Evolutionary conservation across 2,113 vertebrate genomes (phyloP).

Genomic region (Sula dactylatra): DNA sequence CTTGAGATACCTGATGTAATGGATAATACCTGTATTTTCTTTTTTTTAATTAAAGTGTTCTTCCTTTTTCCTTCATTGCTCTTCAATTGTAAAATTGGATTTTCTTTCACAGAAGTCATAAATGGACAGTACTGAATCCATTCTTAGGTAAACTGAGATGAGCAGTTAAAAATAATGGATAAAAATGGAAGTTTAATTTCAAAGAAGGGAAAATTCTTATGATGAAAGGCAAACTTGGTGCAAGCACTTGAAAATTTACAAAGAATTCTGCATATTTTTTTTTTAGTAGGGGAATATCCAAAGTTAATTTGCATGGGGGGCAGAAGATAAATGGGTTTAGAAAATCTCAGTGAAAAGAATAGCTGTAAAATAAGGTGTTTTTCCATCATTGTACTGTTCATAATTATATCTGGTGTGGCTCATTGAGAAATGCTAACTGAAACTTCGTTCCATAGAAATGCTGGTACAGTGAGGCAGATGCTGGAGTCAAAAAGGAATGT

Average conservation of each 20-base stretch:
- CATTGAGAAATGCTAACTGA: background rate
- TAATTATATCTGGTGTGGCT: background rate
- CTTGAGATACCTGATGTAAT: background rate
- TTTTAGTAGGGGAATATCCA: background rate
- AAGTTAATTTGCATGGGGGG: background rate
- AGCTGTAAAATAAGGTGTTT: background rate
- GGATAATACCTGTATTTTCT: background rate
- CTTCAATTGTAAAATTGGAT: background rate
- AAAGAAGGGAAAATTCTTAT: background rate
- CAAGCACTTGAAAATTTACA: background rate
- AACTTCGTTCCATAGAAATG: constrained; percentile 64
- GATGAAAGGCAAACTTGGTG: background rate
- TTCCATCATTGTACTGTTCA: background rate
- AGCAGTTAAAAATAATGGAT: background rate
- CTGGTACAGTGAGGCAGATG: constrained; percentile 79
- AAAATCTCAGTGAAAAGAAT: background rate
- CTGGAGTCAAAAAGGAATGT: constrained; percentile 78
- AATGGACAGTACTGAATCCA: background rate
- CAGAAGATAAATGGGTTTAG: background rate
- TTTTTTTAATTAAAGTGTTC: background rate
- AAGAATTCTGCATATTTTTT: background rate
- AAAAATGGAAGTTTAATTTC: background rate
- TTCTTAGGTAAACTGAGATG: background rate
- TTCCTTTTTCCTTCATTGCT: background rate
- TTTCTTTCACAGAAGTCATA: background rate